Evolutionary conservation across 2,797 vertebrate genomes (phyloP), one percentile per base, ranked within the genome.

Genomic region (Sandelia bainsii): DNA sequence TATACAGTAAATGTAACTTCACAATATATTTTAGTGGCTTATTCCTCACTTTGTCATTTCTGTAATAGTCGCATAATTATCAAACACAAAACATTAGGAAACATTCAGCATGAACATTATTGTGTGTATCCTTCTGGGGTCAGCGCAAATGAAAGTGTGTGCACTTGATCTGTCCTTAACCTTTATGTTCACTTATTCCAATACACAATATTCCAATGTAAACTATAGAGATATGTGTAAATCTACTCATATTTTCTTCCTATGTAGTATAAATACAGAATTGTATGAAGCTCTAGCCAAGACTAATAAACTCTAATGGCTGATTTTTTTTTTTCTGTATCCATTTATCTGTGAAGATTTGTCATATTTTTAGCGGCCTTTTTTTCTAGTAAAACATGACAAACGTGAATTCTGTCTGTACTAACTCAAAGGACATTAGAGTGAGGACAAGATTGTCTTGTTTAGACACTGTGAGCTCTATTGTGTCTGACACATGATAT

Each of bases 1-100:
- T 61, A 67, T 79, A 76, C 76, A 83, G 42, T 82, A 79, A 81
- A 85, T 77, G 69, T 84, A 75, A 58, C 63, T 61, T 74, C 69
- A 64, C 72, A 63, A 66, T 78, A 69, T 23, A 72, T 75, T 70
- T 62, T 12, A 61, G 20, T 7, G 37, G 42, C 16, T 51, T 13
- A 11, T 22, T 40, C 17, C 5, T 68, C 53, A 48, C 13, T 63
- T 17, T 34, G 17, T 27, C 40, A 44, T 8, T 2, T 29, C 61
- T 56, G 11, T 46, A n/a, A 62, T 0, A 60, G 11, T 62, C 6
- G 2, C 56, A 32, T 23, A 40, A 51, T 65, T 49, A 37, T 57
- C 29, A 42, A 60, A 44, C 32, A 13, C 19, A 34, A 32, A 48
- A 49, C 19, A 19, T 37, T 50, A 34, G 16, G 25, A 32, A 10